Base-by-base conservation (phyloP, 37 sponge, comb jelly and placozoan genomes). In the Aphrocallistes beatrix region DNA sequence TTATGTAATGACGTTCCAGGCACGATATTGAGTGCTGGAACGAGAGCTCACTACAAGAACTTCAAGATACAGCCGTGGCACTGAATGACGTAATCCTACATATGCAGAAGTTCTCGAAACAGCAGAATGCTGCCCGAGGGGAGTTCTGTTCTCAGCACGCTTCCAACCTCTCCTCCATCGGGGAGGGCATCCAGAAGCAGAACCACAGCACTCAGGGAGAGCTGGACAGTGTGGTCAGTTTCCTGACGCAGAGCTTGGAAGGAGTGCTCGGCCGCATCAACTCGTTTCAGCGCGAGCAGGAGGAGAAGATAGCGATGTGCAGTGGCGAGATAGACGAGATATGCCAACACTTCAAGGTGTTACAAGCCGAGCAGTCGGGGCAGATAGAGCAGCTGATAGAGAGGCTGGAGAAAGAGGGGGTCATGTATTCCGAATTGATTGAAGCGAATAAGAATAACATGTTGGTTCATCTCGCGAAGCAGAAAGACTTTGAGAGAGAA, bases 31-130 rank as follows among this genome's bases (percentile, higher is more conserved):
- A 23, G 13, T 82, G 83, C 28, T 40, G 45, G 39, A 40, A 17
- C 23, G 39, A 40, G 6, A 30, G 45, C 23, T 82, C 45, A 8
- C 9, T 40, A 82, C 83, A 82, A 17, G 83, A 38, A 28, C 28
- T 82, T 23, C 45, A 38, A 17, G 45, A 82, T 6, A 82, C 83
- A 38, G 83, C 45, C 6, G 6, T 40, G 25, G 45, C 39, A 82
- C 28, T 82, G 83, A 82, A 82, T 60, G 75, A 60, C 75, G 75
- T 60, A 19, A 60, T 60, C 28, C 75, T 60, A 60, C 75, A 60
- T 19, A 3, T 60, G n/a, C 75, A 60, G 6, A 30, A 60, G 75
- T 60, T 60, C 75, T 60, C 75, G 6, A 30, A 60, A 3, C 10
- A 32, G n/a, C 75, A 60, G 34, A 19, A 60, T 6, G 3, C 34